phyloP scores from a whole-genome alignment of 2,113 vertebrate genomes.

The Chamaetylas fuelleborni region DNA sequence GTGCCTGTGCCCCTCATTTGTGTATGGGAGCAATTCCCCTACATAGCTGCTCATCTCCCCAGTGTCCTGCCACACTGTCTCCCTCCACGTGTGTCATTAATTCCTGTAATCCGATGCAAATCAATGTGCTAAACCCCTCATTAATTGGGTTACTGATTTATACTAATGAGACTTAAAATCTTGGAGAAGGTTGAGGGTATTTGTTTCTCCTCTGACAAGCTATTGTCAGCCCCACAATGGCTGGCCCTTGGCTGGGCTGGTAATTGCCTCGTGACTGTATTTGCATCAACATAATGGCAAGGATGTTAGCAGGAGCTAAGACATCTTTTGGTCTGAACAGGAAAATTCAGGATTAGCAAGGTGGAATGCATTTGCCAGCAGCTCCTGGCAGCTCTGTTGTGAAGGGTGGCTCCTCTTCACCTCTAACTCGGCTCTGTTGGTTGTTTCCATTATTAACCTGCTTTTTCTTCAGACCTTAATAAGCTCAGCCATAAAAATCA shows the following conservation, averaged over 20 bases:
- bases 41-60: not conserved
- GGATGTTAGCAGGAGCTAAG: constrained; percentile 40
- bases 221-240: constrained; percentile 42
- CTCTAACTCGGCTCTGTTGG: not conserved
- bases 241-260: constrained; percentile 9
- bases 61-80: not conserved
- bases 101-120: not conserved
- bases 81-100: not conserved
- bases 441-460: constrained; percentile 45
- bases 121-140: constrained; percentile 25
- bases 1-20: not conserved
- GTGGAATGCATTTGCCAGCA: not conserved
- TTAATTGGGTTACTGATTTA: constrained; percentile 33
- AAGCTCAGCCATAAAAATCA: constrained; percentile 39
- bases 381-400: not conserved
- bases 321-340: not conserved
- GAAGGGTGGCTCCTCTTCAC: not conserved
- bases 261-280: constrained; percentile 34
- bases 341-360: constrained; percentile 12
- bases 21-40: not conserved
- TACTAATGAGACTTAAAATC: constrained; percentile 47
- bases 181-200: constrained; percentile 6
- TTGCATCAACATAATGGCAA: not conserved
- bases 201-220: not conserved
- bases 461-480: constrained; percentile 47